A percentile compares a stretch with the other conserved stretches of the same genome.
Evolutionary conservation across 2,888 invertebrate genomes (phyloP).

Genomic region (Onchidella celtica): DNA sequence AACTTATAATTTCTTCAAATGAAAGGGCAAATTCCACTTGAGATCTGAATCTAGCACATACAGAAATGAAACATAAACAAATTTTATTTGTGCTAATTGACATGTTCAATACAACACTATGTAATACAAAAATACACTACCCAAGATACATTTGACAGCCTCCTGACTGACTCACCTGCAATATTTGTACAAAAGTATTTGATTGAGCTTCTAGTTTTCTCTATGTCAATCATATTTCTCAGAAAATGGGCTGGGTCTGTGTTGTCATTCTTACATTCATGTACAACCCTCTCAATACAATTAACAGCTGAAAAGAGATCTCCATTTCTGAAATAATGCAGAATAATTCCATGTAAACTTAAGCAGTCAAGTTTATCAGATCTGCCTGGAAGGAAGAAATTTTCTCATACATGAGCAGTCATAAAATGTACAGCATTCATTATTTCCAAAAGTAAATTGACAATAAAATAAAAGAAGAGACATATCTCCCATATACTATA

Average conservation of each 20-base stretch:
- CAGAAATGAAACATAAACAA: too few species aligned
- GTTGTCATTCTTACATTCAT: conserved; percentile 30
- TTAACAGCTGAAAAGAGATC: conserved; percentile 35
- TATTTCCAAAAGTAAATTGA: too few species aligned
- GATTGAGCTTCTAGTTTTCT: conserved; percentile 21
- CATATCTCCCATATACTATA: not conserved
- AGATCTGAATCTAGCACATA: too few species aligned
- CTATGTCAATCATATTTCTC: conserved; percentile 35
- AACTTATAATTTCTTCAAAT: too few species aligned
- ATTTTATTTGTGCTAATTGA: too few species aligned
- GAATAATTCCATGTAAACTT: too few species aligned
- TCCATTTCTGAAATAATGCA: conserved; percentile 32
- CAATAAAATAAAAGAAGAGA: not conserved
- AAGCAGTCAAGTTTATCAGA: not conserved
- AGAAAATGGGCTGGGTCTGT: conserved; percentile 36
- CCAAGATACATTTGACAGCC: too few species aligned
- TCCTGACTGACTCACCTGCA: conserved; percentile 14
- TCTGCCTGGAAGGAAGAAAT: not conserved
- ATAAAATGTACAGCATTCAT: too few species aligned
- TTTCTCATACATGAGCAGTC: too few species aligned
- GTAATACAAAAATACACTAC: too few species aligned
- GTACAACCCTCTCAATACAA: conserved; percentile 30
- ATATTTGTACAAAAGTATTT: conserved; percentile 38
- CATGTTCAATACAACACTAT: too few species aligned
- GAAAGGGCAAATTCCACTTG: too few species aligned